These are phyloP conservation scores for Micropoecilia bifurca DNA, from an alignment of 2,797 vertebrate genomes.

Conservation along the genomic window DNA sequence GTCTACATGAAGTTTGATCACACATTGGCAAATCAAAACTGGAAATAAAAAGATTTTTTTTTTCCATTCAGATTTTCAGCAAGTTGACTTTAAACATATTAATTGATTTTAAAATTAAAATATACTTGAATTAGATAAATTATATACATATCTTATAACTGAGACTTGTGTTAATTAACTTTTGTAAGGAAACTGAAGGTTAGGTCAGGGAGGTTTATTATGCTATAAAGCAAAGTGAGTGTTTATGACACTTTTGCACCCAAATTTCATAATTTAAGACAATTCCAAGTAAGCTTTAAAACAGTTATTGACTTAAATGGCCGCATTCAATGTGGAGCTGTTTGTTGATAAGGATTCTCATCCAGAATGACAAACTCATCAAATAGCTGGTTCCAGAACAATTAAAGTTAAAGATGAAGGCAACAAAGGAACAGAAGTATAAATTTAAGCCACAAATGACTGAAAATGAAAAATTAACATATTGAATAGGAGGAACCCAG, in stretches of 20 bases:
- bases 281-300: background rate
- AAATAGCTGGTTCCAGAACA: background rate
- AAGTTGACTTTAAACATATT: background rate
- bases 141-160: background rate
- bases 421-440: background rate
- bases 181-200: background rate
- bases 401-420: background rate
- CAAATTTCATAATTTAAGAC: background rate
- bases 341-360: background rate
- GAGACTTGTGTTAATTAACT: background rate
- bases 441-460: background rate
- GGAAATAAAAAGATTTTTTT: too few relatives aligned
- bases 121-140: background rate
- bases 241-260: background rate
- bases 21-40: background rate
- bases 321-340: background rate
- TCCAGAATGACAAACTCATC: background rate
- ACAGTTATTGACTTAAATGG: background rate
- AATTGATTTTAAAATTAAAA: background rate
- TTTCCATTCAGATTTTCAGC: background rate
- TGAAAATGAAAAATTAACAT: background rate
- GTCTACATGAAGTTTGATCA: background rate
- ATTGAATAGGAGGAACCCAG: too few relatives aligned
- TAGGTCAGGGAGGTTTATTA: background rate
- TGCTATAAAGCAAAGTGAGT: background rate